Conservation (phyloP, 2,113 vertebrate species). For the Climacteris rufus region DNA sequence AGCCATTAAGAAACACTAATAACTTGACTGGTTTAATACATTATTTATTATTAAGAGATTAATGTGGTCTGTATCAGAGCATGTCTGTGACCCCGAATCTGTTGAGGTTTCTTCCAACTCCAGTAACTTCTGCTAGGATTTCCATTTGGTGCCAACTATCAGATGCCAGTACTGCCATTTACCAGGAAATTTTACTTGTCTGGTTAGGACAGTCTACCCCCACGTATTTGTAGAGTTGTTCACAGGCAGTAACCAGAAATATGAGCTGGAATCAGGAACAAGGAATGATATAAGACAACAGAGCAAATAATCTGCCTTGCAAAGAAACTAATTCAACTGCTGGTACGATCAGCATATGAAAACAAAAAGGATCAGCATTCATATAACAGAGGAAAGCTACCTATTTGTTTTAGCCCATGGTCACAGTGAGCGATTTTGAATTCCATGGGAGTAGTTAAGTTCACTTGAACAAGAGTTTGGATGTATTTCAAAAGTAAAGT, state of each 20-base stretch:
- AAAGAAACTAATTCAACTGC: background rate
- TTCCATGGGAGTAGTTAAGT: background rate
- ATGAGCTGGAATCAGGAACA: background rate
- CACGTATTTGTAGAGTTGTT: background rate
- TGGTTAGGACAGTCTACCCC: background rate
- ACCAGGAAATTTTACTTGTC: background rate
- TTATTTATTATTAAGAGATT: background rate
- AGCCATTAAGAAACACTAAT: background rate
- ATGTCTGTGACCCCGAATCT: background rate
- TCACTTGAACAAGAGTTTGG: background rate
- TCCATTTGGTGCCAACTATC: background rate
- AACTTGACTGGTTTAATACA: background rate
- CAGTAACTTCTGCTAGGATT: background rate
- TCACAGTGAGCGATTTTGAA: background rate
- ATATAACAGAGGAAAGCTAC: background rate
- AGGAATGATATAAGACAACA: background rate
- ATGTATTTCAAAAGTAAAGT: background rate
- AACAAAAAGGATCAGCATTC: background rate
- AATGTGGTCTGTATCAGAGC: background rate
- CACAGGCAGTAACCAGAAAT: background rate
- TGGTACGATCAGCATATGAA: background rate
- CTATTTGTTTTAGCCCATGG: background rate
- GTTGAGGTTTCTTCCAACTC: background rate
- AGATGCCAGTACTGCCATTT: background rate
- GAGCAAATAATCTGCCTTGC: background rate